Conservation (phyloP, 92 coral and sea anemone genomes). For the Parazoanthus swiftii region DNA sequence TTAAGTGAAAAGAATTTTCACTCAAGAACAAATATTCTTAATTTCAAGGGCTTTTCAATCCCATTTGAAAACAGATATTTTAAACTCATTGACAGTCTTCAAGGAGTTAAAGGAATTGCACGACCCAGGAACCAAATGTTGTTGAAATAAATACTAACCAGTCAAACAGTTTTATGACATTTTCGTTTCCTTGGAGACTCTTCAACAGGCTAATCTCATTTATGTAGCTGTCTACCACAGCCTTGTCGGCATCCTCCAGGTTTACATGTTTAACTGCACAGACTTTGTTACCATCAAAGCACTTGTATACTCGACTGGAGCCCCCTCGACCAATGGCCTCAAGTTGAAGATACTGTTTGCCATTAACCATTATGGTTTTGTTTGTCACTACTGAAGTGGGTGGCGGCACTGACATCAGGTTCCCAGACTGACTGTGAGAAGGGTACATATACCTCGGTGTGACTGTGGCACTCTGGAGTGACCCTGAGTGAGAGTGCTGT, state of each 20-base stretch:
- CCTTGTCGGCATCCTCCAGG: constrained; percentile 86
- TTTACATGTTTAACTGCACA: constrained; percentile 90
- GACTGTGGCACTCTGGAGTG: constrained; percentile 26
- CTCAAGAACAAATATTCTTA: too few species aligned
- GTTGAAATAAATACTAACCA: constrained; percentile 65
- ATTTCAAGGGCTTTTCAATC: too few species aligned
- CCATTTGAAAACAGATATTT: too few species aligned
- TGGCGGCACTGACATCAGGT: constrained; percentile 9
- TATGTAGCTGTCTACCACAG: constrained; percentile 86
- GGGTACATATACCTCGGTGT: constrained; percentile 24
- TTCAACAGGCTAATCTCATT: constrained; percentile 89
- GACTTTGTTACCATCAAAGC: constrained; percentile 76
- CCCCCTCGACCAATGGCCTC: constrained; percentile 95
- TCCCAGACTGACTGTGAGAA: constrained; percentile 17
- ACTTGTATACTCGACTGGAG: constrained; percentile 81
- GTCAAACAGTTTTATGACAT: constrained; percentile 83
- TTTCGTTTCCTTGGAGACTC: constrained; percentile 93
- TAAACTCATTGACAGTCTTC: not conserved
- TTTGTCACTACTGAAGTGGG: constrained; percentile 30
- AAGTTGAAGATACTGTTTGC: constrained; percentile 73
- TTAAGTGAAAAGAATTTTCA: too few species aligned
- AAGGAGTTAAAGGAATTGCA: too few species aligned
- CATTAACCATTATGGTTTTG: constrained; percentile 72
- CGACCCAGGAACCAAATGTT: not conserved
- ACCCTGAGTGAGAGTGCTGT: not conserved